Evolutionary conservation across 2,113 vertebrate genomes (phyloP), one percentile per base, ranked within the genome.

Genomic region (Psilopogon haemacephalus): DNA sequence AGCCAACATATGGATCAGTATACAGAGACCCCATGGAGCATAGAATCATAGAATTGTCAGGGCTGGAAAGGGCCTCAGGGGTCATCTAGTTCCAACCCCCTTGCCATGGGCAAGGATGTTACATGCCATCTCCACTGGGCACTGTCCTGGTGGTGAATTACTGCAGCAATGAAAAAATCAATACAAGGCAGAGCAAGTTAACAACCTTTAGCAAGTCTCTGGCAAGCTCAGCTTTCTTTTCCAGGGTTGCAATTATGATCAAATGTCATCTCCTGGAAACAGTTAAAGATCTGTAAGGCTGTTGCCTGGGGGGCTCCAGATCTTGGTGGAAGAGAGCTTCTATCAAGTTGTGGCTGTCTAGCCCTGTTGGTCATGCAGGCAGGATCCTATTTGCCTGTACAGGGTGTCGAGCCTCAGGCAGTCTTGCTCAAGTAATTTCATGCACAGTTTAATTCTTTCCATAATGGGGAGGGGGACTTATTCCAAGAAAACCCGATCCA

Each of bases 401-500:
- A 5, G 30, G 4, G 50, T 1, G 11, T 9, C 1, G 5, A 93
- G 79, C 91, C 93, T 58, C 85, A 15, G 89, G 78, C 91, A 71
- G 54, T 0, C 72, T 56, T 27, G 6, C 54, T 90, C 60, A 63
- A 94, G 30, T 74, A 8, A 68, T 85, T 91, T 91, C 84, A 95
- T 56, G 87, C 82, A 54, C 89, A 62, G 83, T 80, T 96, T 74
- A 69, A 84, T 88, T 93, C 82, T 75, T 72, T 74, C 83, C 76
- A 26, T 68, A 15, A 56, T 35, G 69, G 87, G 89, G 78, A 88
- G 87, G 89, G 90, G 84, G 80, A 40, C 21, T 85, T 68, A 23
- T 69, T 96, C 89, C 84, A 94, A 93, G 85, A 75, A 89, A 95
- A 86, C 70, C 56, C 3, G 2, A 91, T 89, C 73, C 91, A 90